A percentile compares a stretch with the other conserved stretches of the same genome.
Conservation (phyloP, 2,888 invertebrate genomes). For the Cephus spinipes region DNA sequence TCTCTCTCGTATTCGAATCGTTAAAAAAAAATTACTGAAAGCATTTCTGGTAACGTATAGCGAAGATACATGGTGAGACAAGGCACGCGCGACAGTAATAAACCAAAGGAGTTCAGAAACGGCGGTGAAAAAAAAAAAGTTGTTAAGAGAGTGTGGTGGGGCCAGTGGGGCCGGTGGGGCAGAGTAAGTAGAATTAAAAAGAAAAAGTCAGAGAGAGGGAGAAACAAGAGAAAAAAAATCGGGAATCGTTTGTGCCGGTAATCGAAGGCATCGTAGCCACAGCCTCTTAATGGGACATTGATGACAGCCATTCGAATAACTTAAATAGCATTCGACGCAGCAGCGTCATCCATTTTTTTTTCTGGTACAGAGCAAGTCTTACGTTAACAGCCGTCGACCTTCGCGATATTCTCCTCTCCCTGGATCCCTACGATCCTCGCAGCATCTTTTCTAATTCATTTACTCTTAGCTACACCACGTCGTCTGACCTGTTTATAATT, state of each 20-base stretch:
- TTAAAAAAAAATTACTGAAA: background rate
- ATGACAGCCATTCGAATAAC: conserved; percentile 42
- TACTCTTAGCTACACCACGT: background rate
- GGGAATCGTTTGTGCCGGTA: conserved; percentile 8
- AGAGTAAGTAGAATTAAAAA: too few species aligned
- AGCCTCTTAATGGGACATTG: conserved; percentile 41
- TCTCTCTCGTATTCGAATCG: background rate
- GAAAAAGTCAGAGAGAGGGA: background rate
- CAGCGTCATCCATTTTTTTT: conserved; percentile 33
- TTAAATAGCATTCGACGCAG: conserved; percentile 35
- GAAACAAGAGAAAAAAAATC: background rate
- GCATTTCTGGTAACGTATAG: background rate
- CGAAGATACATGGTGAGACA: background rate
- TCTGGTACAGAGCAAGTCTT: conserved; percentile 19
- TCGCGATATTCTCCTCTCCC: background rate
- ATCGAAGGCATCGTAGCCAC: conserved; percentile 33
- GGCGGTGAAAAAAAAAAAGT: background rate
- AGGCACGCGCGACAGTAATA: background rate
- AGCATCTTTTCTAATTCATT: background rate
- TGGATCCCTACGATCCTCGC: background rate
- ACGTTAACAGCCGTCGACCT: conserved; percentile 6
- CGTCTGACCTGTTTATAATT: background rate
- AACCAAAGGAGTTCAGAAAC: background rate
- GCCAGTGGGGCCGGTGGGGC: background rate
- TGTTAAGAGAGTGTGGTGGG: background rate